Evolutionary conservation across 2,113 vertebrate genomes (phyloP).

Genomic region (Sardina pilchardus): DNA sequence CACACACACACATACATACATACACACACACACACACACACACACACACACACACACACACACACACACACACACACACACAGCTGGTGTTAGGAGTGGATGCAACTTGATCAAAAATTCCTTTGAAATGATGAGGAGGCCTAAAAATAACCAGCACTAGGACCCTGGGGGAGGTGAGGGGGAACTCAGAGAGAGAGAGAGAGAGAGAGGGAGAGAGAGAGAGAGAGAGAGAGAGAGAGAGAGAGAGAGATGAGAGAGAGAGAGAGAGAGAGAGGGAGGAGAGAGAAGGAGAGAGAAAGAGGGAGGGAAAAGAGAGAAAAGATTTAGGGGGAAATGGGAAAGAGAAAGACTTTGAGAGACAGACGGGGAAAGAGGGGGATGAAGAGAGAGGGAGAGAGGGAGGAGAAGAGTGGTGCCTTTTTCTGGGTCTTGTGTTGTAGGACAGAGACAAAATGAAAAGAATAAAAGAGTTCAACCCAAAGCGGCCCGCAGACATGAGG

Average conservation of each 20-base stretch:
- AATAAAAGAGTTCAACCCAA: neutral
- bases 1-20: neutral
- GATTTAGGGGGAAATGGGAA: neutral
- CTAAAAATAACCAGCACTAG: slow-evolving; percentile 28
- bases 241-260: neutral
- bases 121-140: slow-evolving; percentile 56
- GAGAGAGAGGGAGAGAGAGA: neutral
- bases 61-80: slow-evolving; percentile 20
- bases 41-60: neutral
- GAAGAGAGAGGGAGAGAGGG: neutral
- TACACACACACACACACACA: neutral
- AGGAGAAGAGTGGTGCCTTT: neutral
- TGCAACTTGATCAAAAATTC: slow-evolving; percentile 63
- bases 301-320: neutral
- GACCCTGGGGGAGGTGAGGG: slow-evolving; percentile 22
- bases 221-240: slow-evolving; percentile 26
- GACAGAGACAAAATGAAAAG: slow-evolving; percentile 21
- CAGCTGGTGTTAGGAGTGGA: slow-evolving; percentile 33
- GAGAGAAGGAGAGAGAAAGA: too few species aligned
- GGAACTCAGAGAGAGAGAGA: slow-evolving; percentile 21
- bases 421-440: slow-evolving; percentile 9
- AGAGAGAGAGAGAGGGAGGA: too few species aligned
- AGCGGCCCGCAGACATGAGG: slow-evolving; percentile 28
- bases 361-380: too few species aligned
- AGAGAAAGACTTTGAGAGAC: neutral